phyloP scores from a whole-genome alignment of 2,797 vertebrate genomes.

The Pampus argenteus region DNA sequence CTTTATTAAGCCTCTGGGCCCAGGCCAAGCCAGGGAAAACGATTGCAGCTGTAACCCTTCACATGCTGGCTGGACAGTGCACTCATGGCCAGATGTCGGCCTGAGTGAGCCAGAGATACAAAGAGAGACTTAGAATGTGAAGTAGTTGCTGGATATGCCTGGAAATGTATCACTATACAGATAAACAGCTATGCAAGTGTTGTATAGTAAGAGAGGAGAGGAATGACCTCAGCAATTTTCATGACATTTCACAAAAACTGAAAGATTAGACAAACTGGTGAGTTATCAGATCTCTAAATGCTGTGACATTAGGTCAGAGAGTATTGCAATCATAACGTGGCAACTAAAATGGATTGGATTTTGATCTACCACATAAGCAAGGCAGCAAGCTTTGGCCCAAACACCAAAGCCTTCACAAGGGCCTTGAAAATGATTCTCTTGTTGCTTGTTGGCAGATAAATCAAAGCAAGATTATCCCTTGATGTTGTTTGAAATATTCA shows the following conservation, averaged over 20 bases:
- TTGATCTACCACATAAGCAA: constrained; percentile 75
- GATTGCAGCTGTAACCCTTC: constrained; percentile 85
- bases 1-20: constrained; percentile 88
- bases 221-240: constrained; percentile 1
- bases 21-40: constrained; percentile 82
- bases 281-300: constrained; percentile 53
- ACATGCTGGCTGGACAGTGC: constrained; percentile 66
- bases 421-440: constrained; percentile 81
- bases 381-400: constrained; percentile 79
- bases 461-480: constrained; percentile 85
- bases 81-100: constrained; percentile 63
- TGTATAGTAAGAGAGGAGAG: constrained; percentile 5
- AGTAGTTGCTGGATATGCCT: constrained; percentile 39
- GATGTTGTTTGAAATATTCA: constrained; percentile 87
- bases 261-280: constrained; percentile 34
- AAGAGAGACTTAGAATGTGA: constrained; percentile 36
- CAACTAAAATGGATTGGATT: constrained; percentile 68
- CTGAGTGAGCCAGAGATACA: constrained; percentile 39
- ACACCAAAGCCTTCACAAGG: constrained; percentile 79
- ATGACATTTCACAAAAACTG: constrained; percentile 22
- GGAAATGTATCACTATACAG: constrained; percentile 25
- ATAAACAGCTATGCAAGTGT: constrained; percentile 17
- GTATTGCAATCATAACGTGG: constrained; percentile 66
- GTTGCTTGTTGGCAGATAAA: constrained; percentile 83
- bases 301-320: constrained; percentile 61